Evolutionary conservation across 2,797 vertebrate species (phyloP).

Genomic region (Nyctalus aviator): DNA sequence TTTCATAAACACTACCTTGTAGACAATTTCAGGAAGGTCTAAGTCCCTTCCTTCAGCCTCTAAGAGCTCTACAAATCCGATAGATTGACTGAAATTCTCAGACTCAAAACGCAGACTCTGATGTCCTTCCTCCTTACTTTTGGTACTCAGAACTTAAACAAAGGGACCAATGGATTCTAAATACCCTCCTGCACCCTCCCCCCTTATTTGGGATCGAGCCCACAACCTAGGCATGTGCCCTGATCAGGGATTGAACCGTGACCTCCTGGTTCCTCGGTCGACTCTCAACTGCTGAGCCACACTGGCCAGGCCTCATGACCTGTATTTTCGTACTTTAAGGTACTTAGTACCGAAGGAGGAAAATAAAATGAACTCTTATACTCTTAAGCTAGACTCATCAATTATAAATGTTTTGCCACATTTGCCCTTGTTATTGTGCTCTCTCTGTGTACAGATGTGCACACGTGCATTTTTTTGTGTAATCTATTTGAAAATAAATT

Average conservation of each 20-base stretch:
- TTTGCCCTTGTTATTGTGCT: background rate
- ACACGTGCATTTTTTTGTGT: background rate
- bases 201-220: too few species aligned
- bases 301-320: too few species aligned
- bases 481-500: slow-evolving; percentile 44
- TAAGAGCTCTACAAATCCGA: background rate
- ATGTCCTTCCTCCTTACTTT: background rate
- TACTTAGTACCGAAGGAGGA: background rate
- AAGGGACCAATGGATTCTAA: background rate
- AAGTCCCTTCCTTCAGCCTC: background rate
- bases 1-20: background rate
- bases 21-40: background rate
- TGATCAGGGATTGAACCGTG: too few species aligned
- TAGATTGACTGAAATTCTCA: background rate
- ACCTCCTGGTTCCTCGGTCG: too few species aligned
- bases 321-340: background rate
- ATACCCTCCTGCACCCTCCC: background rate
- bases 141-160: background rate
- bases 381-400: background rate
- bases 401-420: background rate
- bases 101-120: background rate
- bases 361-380: background rate
- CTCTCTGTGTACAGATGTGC: background rate
- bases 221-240: too few species aligned
- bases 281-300: too few species aligned